phyloP scores from a whole-genome alignment of 1,140 invertebrate species.

The Rhagoletis zephyria region DNA sequence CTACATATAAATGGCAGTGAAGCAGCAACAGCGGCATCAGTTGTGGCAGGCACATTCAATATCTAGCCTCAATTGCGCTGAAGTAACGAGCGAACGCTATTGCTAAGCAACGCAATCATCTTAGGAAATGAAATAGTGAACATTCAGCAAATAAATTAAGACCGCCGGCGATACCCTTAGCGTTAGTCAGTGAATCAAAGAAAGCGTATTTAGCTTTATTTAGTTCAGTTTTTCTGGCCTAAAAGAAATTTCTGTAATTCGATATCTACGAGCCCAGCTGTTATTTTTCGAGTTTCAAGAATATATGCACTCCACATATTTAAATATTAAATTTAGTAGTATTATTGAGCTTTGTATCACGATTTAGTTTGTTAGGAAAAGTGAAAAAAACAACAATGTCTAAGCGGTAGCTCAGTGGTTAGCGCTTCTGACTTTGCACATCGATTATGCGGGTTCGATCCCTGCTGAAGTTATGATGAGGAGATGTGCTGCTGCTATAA shows the following conservation, averaged over 20 bases:
- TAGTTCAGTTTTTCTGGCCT: not conserved
- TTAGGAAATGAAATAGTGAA: conserved; percentile 8
- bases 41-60: not conserved
- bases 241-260: not conserved
- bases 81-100: not conserved
- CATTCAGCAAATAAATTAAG: conserved; percentile 31
- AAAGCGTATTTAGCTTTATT: not conserved
- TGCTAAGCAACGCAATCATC: not conserved
- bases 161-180: conserved; percentile 1
- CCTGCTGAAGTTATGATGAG: too few species aligned
- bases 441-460: too few species aligned
- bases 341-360: too few species aligned
- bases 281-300: not conserved
- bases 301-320: not conserved
- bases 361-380: too few species aligned
- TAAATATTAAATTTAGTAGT: too few species aligned
- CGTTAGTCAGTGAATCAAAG: not conserved
- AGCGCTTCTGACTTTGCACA: too few species aligned
- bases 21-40: not conserved
- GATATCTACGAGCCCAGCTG: not conserved
- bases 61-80: conserved; percentile 12
- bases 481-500: too few species aligned
- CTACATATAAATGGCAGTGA: too few species aligned
- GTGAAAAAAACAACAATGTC: too few species aligned
- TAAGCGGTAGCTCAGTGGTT: too few species aligned